Evolutionary conservation across 2,888 invertebrate species (phyloP).

Genomic region (Pasiphila rectangulata): DNA sequence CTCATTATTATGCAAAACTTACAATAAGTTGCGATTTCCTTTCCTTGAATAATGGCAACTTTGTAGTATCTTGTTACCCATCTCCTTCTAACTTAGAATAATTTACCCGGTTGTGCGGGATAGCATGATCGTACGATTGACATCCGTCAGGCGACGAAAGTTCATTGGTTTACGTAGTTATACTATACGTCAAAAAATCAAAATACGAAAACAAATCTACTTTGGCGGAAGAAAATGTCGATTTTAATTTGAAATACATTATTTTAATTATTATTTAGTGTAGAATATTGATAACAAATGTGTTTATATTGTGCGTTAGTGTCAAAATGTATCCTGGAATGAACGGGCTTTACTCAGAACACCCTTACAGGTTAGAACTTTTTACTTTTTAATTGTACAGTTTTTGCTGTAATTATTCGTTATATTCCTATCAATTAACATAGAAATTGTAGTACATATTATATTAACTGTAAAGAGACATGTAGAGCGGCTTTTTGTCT

Average conservation of each 20-base stretch:
- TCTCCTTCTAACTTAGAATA: constrained; percentile 43
- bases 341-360: constrained; percentile 70
- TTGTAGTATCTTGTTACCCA: constrained; percentile 27
- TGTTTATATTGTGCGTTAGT: constrained; percentile 36
- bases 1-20: constrained; percentile 36
- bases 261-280: constrained; percentile 31
- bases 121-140: constrained; percentile 69
- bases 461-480: too few relatives aligned
- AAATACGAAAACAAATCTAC: constrained; percentile 54
- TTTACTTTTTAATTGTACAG: constrained; percentile 19
- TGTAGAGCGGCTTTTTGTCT: too few relatives aligned
- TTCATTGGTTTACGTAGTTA: constrained; percentile 51
- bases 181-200: constrained; percentile 43
- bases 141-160: constrained; percentile 40
- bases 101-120: constrained; percentile 42
- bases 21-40: constrained; percentile 30
- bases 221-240: constrained; percentile 50
- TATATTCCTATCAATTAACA: constrained; percentile 1
- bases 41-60: constrained; percentile 45
- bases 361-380: constrained; percentile 69
- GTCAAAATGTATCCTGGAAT: constrained; percentile 65
- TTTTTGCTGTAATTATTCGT: constrained; percentile 6
- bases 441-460: not conserved
- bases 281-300: constrained; percentile 39
- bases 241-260: constrained; percentile 36